phyloP scores from a whole-genome alignment of 2,113 vertebrate genomes.

The Nipponia nippon region DNA sequence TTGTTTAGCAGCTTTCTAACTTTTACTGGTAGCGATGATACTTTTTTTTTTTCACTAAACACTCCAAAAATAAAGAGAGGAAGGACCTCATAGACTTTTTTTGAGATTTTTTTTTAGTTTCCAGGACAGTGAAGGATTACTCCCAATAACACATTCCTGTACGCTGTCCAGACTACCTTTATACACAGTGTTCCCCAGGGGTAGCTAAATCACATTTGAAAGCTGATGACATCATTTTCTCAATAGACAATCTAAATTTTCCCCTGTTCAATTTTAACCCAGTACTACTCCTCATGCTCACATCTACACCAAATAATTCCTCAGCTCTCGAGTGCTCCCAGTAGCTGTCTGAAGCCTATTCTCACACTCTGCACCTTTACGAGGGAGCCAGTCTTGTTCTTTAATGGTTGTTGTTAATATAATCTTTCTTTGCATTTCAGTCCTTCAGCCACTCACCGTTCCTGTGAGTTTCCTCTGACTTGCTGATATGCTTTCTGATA shows the following conservation, averaged over 20 bases:
- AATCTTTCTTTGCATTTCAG: background rate
- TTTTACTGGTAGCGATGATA: background rate
- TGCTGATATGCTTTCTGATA: background rate
- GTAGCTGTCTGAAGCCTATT: background rate
- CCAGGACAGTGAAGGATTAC: background rate
- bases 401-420: background rate
- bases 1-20: background rate
- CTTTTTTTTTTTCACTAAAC: background rate
- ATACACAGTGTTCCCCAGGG: background rate
- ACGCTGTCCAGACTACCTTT: background rate
- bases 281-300: background rate
- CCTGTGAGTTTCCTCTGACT: background rate
- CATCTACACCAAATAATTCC: background rate
- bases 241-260: background rate
- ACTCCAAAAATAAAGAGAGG: background rate
- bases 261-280: background rate
- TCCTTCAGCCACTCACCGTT: background rate
- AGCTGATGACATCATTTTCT: background rate
- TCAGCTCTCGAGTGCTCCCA: background rate
- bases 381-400: background rate
- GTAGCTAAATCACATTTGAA: background rate
- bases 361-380: background rate
- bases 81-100: background rate
- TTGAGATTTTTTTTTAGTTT: background rate
- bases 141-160: background rate